phyloP scores from a whole-genome alignment of 2,888 invertebrate genomes.

The Minunthozetes semirufus region DNA sequence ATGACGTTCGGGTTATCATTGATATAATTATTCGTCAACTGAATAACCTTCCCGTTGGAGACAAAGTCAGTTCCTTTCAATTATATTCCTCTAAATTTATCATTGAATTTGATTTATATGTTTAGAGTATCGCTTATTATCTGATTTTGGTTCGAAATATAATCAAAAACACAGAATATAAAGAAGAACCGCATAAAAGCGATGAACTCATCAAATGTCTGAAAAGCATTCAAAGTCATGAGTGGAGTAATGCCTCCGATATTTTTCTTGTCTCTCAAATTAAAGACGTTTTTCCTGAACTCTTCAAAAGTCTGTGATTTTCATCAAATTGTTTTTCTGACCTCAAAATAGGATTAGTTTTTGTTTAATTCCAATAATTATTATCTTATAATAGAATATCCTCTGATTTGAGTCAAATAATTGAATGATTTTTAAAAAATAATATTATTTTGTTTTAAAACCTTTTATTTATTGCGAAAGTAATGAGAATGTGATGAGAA shows the following conservation, averaged over 20 bases:
- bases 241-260: constrained; percentile 34
- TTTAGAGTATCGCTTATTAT: constrained; percentile 67
- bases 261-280: not conserved
- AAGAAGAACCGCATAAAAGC: constrained; percentile 68
- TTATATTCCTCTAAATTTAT: constrained; percentile 18
- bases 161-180: constrained; percentile 71
- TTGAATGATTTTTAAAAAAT: not conserved
- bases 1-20: constrained; percentile 85
- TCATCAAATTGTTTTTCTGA: not conserved
- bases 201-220: constrained; percentile 77
- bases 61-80: constrained; percentile 50
- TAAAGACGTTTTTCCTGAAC: not conserved
- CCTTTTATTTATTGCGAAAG: too few species aligned
- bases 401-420: not conserved
- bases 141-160: constrained; percentile 70
- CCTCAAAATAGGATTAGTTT: not conserved
- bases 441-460: too few species aligned
- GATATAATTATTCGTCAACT: constrained; percentile 87
- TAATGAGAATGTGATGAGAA: too few species aligned
- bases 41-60: constrained; percentile 79
- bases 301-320: constrained; percentile 23
- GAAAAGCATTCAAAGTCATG: constrained; percentile 58
- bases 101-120: constrained; percentile 39
- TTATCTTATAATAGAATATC: not conserved
- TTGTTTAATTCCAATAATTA: not conserved